Conservation (phyloP, 2,797 vertebrate species). For the Paguma larvata region DNA sequence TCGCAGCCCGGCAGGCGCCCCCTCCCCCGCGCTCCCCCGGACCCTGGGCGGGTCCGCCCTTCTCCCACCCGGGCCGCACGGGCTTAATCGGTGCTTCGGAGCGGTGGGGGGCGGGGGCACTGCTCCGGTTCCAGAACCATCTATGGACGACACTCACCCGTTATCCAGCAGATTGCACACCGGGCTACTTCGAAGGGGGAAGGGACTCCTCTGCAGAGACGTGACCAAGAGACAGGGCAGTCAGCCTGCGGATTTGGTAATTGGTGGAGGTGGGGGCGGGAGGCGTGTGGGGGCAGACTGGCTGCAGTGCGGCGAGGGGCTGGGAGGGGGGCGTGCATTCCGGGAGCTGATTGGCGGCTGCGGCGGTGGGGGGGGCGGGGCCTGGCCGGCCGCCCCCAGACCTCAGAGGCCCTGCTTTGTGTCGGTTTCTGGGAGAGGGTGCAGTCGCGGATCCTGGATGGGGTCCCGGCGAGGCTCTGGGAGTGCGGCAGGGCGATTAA, state of each 20-base stretch:
- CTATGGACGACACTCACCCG: constrained; percentile 65
- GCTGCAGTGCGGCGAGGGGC: background rate
- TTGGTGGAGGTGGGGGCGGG: background rate
- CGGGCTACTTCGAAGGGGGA: background rate
- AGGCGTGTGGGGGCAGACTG: background rate
- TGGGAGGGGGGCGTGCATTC: background rate
- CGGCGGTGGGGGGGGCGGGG: constrained; percentile 20
- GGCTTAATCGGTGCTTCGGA: accelerated
- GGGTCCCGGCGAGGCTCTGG: accelerated
- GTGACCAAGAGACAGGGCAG: background rate
- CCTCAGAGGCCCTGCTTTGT: background rate
- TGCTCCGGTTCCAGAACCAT: background rate
- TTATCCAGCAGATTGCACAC: background rate
- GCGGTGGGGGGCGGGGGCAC: background rate
- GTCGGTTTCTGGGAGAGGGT: background rate
- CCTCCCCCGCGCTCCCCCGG: accelerated
- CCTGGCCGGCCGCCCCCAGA: accelerated
- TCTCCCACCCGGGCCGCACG: background rate
- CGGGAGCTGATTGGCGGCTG: background rate
- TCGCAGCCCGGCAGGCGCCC: background rate
- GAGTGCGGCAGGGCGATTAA: background rate
- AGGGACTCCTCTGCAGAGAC: background rate
- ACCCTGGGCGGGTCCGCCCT: too few relatives aligned
- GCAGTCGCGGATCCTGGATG: background rate
- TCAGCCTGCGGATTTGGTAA: background rate